Base-by-base conservation (phyloP, 2,113 vertebrate genomes). In the Sinocyclocheilus rhinocerous region DNA sequence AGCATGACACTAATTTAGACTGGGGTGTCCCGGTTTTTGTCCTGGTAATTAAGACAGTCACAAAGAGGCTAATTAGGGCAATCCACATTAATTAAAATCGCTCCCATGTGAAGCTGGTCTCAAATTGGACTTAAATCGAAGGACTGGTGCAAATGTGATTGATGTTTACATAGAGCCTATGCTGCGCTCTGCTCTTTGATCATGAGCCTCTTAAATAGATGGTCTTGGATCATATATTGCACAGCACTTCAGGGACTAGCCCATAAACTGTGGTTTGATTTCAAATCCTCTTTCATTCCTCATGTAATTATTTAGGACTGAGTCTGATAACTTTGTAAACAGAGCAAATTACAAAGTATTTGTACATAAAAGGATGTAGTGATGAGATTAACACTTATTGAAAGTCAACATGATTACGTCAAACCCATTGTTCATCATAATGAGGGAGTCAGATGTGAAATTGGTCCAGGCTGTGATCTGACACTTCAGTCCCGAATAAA, bases 41-140 rank as follows among this genome's bases (percentile, higher is more conserved):
- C 83, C 83, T 84, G 89, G 91, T 94, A 93, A 95, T 94, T 90
- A 94, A 92, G 91, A 91, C 86, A 90, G 92, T 89, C 91, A 87
- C 63, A 88, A 73, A 90, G 77, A 93, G 93, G 92, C 94, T 95
- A 95, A 95, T 95, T 95, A 92, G 93, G 93, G 88, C 93, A 92
- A 85, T 91, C 92, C 89, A 92, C 93, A 94, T 94, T 92, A 94
- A 94, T 95, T 95, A 94, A 93, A 92, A 91, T 88, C 83, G 86
- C 89, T 94, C 93, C 93, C 93, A 92, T 89, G 90, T 94, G 93
- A 91, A 92, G 89, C 89, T 81, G 87, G 77, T 89, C 90, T 92
- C 76, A 90, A 90, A 95, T 91, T 95, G 93, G 92, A 92, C 88
- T 92, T 94, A 89, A 88, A 87, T 89, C 70, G 83, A 91, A 88